A percentile compares a stretch with the other conserved stretches of the same genome.
phyloP scores from a whole-genome alignment of 1,140 invertebrate species.

The Uloborus diversus region DNA sequence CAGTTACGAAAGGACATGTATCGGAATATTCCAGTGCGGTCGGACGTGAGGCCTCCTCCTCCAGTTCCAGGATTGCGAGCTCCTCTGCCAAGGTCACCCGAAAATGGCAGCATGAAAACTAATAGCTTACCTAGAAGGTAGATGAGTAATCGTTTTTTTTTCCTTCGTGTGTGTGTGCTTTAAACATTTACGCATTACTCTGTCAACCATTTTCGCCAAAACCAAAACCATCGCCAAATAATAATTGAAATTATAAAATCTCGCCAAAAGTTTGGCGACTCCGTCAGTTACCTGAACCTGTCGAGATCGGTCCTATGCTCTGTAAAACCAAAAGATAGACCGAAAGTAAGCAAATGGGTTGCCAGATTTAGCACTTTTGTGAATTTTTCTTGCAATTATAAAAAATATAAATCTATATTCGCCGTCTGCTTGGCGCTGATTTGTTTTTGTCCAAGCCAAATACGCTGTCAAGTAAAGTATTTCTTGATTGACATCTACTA shows the following conservation, averaged over 20 bases:
- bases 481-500: no score
- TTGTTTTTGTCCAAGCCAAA: no score
- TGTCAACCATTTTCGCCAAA: not conserved
- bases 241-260: not conserved
- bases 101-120: not conserved
- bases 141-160: not conserved
- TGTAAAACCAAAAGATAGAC: no score
- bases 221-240: not conserved
- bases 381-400: no score
- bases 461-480: no score
- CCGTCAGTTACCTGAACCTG: no score
- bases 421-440: no score
- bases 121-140: not conserved
- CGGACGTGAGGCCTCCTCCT: constrained; percentile 1
- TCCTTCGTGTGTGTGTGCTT: not conserved
- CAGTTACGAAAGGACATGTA: not conserved
- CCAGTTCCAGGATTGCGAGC: not conserved
- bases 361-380: no score
- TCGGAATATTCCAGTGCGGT: not conserved
- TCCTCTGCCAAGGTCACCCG: not conserved
- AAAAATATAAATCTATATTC: no score
- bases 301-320: no score
- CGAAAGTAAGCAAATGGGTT: no score
- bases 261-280: not conserved
- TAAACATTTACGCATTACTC: not conserved